Percentiles rank a stretch among this genome's conserved stretches.
These are phyloP conservation scores for Cepaea hortensis DNA, from an alignment of 2,888 invertebrate species.

Conservation along the genomic window DNA sequence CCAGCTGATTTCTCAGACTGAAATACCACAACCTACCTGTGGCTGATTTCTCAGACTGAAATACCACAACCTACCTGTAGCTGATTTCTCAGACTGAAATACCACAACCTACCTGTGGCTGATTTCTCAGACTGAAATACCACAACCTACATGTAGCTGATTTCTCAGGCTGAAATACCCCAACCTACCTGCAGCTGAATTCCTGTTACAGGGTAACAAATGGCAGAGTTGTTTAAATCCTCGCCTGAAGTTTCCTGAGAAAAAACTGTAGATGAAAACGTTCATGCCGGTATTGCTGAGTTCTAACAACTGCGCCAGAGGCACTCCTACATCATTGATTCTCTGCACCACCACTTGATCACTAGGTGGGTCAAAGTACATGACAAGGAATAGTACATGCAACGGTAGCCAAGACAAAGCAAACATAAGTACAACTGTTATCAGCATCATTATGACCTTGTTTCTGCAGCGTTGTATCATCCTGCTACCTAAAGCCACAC, in stretches of 20 bases:
- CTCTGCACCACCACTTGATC: constrained; percentile 77
- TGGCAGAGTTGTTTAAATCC: constrained; percentile 81
- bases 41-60: too few relatives aligned
- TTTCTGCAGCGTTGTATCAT: constrained; percentile 87
- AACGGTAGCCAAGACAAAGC: constrained; percentile 93
- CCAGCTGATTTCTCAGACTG: too few relatives aligned
- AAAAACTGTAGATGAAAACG: constrained; percentile 94
- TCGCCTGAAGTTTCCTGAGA: constrained; percentile 93
- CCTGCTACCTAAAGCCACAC: constrained; percentile 82
- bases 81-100: too few relatives aligned
- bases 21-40: too few relatives aligned
- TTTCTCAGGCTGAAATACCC: neutral
- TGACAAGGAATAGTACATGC: constrained; percentile 81
- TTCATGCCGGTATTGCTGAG: constrained; percentile 96
- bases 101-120: too few relatives aligned
- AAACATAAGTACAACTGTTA: constrained; percentile 92
- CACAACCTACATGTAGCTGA: too few relatives aligned
- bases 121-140: too few relatives aligned
- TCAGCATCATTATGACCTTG: constrained; percentile 94
- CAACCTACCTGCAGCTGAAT: constrained; percentile 32
- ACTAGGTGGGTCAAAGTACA: constrained; percentile 83
- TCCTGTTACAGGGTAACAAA: constrained; percentile 47
- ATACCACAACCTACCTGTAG: too few relatives aligned
- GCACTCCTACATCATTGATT: constrained; percentile 85
- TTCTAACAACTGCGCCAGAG: constrained; percentile 95